Evolutionary conservation across 2,113 vertebrate genomes (phyloP).

Genomic region (Crotalus tigris): DNA sequence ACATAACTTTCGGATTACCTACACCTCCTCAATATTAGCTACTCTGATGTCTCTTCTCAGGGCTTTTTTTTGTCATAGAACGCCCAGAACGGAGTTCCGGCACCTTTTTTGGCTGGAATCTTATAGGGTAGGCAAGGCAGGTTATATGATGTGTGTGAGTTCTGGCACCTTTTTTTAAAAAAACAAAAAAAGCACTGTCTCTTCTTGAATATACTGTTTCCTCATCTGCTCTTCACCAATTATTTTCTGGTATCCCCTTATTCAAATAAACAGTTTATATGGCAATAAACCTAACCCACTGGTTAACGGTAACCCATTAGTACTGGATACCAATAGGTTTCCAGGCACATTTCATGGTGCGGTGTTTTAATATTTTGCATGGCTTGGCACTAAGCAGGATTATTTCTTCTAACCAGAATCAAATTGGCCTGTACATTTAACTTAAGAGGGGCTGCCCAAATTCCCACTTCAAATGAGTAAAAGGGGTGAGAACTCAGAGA

Average conservation of each 20-base stretch:
- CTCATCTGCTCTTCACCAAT: not conserved
- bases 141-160: too few species aligned
- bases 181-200: not conserved
- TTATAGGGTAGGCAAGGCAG: too few species aligned
- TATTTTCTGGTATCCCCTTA: too few species aligned
- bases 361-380: not conserved
- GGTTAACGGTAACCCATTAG: not conserved
- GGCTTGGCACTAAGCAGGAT: not conserved
- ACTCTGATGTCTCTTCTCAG: not conserved
- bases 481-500: not conserved
- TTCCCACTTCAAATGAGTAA: not conserved
- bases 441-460: not conserved
- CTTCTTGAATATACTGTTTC: not conserved
- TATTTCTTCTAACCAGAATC: not conserved
- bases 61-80: too few species aligned
- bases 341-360: not conserved
- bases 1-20: not conserved
- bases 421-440: not conserved
- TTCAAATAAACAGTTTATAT: not conserved
- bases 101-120: too few species aligned
- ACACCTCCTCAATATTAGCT: not conserved
- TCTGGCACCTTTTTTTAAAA: too few species aligned
- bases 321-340: not conserved
- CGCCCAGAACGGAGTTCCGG: too few species aligned
- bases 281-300: not conserved